These are phyloP conservation scores for Stenotaenia linearis DNA, from an alignment of 2,888 invertebrate species.

Conservation along the genomic window DNA sequence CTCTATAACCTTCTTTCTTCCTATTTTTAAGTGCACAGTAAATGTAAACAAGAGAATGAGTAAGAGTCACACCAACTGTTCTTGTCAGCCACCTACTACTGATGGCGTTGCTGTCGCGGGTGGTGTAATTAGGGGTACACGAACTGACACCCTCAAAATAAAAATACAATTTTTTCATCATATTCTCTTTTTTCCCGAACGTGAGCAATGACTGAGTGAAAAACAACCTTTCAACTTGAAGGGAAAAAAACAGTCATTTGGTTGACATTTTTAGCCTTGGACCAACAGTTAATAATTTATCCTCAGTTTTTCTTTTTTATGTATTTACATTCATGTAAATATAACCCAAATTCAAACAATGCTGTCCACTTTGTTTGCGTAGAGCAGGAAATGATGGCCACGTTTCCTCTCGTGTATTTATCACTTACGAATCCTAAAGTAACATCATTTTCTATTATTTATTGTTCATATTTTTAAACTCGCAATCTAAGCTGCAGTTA, in stretches of 20 bases:
- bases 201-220: constrained; percentile 6
- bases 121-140: constrained; percentile 15
- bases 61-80: constrained; percentile 8
- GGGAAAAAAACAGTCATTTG: neutral
- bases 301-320: neutral
- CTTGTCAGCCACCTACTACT: constrained; percentile 17
- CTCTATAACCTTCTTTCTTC: neutral
- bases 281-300: constrained; percentile 9
- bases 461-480: neutral
- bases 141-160: constrained; percentile 19
- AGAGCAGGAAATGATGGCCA: too few relatives aligned
- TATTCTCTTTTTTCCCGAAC: neutral
- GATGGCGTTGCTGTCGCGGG: constrained; percentile 3
- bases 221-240: neutral
- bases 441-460: neutral
- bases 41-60: constrained; percentile 20
- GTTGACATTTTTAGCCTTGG: constrained; percentile 26
- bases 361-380: neutral
- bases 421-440: neutral
- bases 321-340: neutral
- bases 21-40: constrained; percentile 7
- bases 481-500: neutral
- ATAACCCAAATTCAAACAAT: neutral
- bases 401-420: neutral
- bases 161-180: neutral